These are phyloP conservation scores for Timandra comae DNA, from an alignment of 2,888 invertebrate genomes.

Conservation along the genomic window DNA sequence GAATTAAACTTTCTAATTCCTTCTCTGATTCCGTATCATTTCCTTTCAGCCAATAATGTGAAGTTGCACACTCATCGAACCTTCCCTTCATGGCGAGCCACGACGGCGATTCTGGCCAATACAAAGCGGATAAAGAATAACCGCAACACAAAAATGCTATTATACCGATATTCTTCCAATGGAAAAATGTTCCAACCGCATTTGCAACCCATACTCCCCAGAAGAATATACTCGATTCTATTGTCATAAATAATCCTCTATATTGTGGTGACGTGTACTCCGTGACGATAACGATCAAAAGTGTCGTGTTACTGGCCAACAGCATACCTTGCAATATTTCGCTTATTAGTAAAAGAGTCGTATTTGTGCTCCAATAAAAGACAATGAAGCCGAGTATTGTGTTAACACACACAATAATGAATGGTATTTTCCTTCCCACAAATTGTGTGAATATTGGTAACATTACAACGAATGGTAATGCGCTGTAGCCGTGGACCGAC, in stretches of 20 bases:
- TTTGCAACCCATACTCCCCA: conserved; percentile 49
- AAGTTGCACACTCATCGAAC: conserved; percentile 35
- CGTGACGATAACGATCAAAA: conserved; percentile 35
- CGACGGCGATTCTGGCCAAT: conserved; percentile 42
- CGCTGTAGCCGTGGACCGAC: conserved; percentile 36
- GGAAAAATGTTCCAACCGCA: conserved; percentile 38
- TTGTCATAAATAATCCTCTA: conserved; percentile 40
- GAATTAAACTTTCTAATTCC: conserved; percentile 33
- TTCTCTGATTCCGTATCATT: conserved; percentile 27
- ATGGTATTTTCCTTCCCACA: conserved; percentile 34
- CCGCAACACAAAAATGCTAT: conserved; percentile 27
- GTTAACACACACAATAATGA: conserved; percentile 28
- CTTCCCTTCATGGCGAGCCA: conserved; percentile 44
- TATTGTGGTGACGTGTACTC: conserved; percentile 42
- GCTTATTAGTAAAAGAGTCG: conserved; percentile 33
- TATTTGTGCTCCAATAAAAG: conserved; percentile 35
- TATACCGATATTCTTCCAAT: conserved; percentile 40
- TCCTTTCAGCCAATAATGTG: conserved; percentile 42
- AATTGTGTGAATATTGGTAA: conserved; percentile 30
- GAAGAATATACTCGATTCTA: conserved; percentile 40
- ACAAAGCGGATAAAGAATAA: conserved; percentile 29
- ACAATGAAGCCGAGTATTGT: conserved; percentile 32
- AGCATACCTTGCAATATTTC: conserved; percentile 36
- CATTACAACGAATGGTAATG: conserved; percentile 34
- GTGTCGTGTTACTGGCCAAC: conserved; percentile 35